Conservation (phyloP, 2,797 vertebrate species). For the Sylvia borin region DNA sequence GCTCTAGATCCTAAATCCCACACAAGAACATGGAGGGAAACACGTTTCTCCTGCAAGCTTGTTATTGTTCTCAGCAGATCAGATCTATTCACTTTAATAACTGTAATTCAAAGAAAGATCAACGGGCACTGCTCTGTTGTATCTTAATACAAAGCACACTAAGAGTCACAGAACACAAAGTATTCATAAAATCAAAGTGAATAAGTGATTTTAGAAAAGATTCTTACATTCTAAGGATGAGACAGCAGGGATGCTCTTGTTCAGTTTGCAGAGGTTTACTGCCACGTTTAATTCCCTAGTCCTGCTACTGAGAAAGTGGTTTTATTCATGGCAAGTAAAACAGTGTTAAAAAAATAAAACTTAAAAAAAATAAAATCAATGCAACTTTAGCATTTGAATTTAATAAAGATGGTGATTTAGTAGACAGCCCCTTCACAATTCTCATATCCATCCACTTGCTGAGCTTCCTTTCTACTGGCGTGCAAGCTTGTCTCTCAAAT, state of each 20-base stretch:
- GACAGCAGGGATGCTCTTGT: background rate
- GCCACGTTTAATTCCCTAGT: background rate
- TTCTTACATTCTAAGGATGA: conserved; percentile 2
- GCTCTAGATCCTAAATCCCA: background rate
- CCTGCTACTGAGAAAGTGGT: background rate
- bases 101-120: conserved; percentile 28
- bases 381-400: background rate
- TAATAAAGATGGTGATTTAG: background rate
- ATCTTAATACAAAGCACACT: background rate
- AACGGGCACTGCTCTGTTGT: background rate
- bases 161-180: conserved; percentile 19
- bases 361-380: too few relatives aligned
- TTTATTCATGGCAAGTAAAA: background rate
- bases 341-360: background rate
- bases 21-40: background rate
- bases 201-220: background rate
- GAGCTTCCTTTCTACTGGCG: background rate
- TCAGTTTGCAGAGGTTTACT: background rate
- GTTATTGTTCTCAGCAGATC: background rate
- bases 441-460: background rate
- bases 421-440: background rate
- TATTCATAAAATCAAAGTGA: conserved; percentile 23
- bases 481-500: background rate
- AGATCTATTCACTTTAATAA: background rate
- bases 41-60: background rate